Conservation (phyloP, 2,113 vertebrate genomes). For the Riparia riparia region DNA sequence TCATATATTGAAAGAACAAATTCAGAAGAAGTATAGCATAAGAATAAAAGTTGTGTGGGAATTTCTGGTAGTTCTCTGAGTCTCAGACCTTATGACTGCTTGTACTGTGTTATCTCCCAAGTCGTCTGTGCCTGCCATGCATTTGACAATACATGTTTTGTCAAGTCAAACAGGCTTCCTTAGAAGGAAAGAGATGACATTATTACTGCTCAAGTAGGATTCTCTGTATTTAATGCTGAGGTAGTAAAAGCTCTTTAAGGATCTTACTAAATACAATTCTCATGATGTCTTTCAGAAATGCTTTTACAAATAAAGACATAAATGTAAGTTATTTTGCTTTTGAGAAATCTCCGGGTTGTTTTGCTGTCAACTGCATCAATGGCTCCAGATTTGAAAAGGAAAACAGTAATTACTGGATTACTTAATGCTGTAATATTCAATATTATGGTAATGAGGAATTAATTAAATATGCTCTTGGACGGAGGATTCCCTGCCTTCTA, state of each 20-base stretch:
- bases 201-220: background rate
- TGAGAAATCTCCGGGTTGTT: background rate
- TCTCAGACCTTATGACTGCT: background rate
- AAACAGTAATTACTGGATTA: constrained; percentile 1
- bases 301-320: background rate
- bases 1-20: background rate
- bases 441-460: background rate
- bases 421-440: background rate
- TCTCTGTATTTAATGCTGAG: background rate
- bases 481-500: background rate
- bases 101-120: background rate
- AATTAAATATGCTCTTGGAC: background rate
- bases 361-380: background rate
- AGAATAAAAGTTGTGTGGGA: background rate
- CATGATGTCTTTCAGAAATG: background rate
- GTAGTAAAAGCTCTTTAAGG: background rate
- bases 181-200: background rate
- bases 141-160: constrained; percentile 1
- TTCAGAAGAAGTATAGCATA: background rate
- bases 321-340: background rate
- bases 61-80: background rate
- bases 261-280: background rate
- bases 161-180: constrained; percentile 7
- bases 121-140: background rate
- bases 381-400: background rate